phyloP scores from a whole-genome alignment of 1,140 invertebrate species.

The Bombus waltoni region DNA sequence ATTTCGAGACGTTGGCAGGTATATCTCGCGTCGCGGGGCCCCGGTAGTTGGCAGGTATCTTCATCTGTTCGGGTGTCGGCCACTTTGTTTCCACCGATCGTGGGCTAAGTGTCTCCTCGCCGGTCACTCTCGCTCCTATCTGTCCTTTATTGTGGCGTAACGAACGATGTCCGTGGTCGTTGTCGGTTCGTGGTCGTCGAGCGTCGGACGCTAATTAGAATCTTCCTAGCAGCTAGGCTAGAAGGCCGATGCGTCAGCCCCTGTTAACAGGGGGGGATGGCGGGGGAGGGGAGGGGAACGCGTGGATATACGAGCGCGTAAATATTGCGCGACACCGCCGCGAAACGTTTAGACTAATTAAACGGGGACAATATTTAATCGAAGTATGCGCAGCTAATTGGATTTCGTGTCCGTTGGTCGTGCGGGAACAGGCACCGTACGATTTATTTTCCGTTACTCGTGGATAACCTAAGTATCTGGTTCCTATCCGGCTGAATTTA shows the following conservation, averaged over 20 bases:
- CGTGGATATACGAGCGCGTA: conserved; percentile 1
- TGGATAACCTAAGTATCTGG: conserved; percentile 42
- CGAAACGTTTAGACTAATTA: conserved; percentile 29
- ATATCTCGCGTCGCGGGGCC: conserved; percentile 2
- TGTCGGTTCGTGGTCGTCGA: not conserved
- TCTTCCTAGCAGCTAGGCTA: not conserved
- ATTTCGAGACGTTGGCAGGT: conserved; percentile 54
- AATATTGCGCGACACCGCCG: not conserved
- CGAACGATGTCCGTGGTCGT: not conserved
- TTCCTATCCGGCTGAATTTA: conserved; percentile 46
- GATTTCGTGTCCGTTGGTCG: conserved; percentile 32
- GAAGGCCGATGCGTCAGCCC: not conserved
- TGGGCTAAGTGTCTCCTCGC: not conserved
- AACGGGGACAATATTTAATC: conserved; percentile 36
- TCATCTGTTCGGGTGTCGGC: conserved; percentile 26
- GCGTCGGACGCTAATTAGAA: conserved; percentile 31
- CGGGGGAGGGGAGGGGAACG: not conserved
- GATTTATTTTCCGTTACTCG: conserved; percentile 34
- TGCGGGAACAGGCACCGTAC: not conserved
- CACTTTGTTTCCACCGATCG: conserved; percentile 31
- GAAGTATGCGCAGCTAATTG: conserved; percentile 48
- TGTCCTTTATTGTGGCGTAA: conserved; percentile 13
- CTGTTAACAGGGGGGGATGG: not conserved
- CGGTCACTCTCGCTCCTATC: not conserved
- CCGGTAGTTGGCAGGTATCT: conserved; percentile 49